Evolutionary conservation across 2,888 invertebrate genomes (phyloP), one percentile per base, ranked within the genome.

Genomic region (Boloria euphrosyne): DNA sequence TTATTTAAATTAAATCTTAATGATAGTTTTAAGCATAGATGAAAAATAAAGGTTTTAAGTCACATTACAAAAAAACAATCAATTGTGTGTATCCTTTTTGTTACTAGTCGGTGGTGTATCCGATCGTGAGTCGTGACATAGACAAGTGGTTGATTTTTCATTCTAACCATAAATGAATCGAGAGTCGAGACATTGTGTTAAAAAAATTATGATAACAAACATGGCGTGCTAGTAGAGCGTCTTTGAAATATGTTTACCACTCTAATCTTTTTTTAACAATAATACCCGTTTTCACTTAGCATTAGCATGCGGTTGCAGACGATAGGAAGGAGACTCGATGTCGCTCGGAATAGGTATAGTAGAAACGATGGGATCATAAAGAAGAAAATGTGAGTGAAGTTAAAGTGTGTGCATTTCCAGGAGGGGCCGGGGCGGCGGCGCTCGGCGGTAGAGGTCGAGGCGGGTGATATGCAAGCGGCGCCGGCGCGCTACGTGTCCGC

Each of bases 401-500:
- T 60, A 90, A 87, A 67, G 72, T 63, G 75, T 73, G 75, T 58
- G 64, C 60, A 44, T 71, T 80, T 76, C 63, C 80, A 83, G 84
- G 82, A 81, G 81, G 81, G 81, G 86, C 84, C 82, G 84, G 80
- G 82, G 85, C 82, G 74, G 79, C 76, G 81, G 82, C 84, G 82
- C 81, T 79, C 79, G 81, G 83, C 83, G 84, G 81, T 81, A 83
- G 83, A 80, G 78, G 78, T 77, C 78, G 74, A 79, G 81, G 83
- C 80, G 84, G 81, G 82, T 87, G 90, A 85, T 85, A 90, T 89
- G 90, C 89, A 86, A 83, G 90, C 89, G 86, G 90, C 86, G 84
- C 89, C 90, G 87, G 83, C 90, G 86, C 89, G 91, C 89, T 89
- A 90, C 89, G 89, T 89, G 85, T 92, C 92, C 75, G 91, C 92